Evolutionary conservation across 2,113 vertebrate species (phyloP).

Genomic region (Pterocles gutturalis): DNA sequence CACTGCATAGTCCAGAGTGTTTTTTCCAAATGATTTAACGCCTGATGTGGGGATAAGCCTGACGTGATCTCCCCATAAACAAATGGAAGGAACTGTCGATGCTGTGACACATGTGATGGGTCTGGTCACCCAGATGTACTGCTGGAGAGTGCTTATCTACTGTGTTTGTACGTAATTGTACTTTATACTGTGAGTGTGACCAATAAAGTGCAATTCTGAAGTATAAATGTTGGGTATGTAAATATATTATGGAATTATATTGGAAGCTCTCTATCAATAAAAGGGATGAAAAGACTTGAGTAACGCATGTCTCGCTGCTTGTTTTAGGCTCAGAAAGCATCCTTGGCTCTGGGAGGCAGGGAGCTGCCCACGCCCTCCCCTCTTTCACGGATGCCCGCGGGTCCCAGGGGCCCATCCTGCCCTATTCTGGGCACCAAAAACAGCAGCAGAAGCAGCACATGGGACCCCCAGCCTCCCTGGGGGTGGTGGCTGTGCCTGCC

Average conservation of each 20-base stretch:
- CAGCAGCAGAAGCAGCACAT: not conserved
- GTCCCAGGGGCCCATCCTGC: too few relatives aligned
- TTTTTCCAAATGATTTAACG: not conserved
- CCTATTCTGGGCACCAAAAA: not conserved
- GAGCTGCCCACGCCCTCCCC: not conserved
- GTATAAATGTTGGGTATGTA: not conserved
- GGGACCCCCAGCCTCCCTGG: not conserved
- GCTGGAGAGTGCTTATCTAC: not conserved
- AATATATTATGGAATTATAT: too few relatives aligned
- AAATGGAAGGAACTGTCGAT: not conserved
- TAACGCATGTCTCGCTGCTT: accelerated
- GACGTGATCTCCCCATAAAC: not conserved
- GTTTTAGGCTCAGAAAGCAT: not conserved
- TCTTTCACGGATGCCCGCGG: accelerated
- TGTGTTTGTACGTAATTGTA: not conserved
- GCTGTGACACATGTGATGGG: not conserved
- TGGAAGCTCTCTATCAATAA: not conserved
- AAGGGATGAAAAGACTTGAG: not conserved
- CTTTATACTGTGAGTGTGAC: not conserved
- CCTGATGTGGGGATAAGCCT: not conserved
- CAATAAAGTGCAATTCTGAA: not conserved
- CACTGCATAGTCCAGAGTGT: not conserved
- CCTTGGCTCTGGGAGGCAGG: accelerated
- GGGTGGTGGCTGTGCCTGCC: not conserved
- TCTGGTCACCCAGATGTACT: not conserved